Percentiles rank a stretch among this genome's conserved stretches.
phyloP scores from a whole-genome alignment of 2,888 invertebrate species.

The Nomada ruficornis region DNA sequence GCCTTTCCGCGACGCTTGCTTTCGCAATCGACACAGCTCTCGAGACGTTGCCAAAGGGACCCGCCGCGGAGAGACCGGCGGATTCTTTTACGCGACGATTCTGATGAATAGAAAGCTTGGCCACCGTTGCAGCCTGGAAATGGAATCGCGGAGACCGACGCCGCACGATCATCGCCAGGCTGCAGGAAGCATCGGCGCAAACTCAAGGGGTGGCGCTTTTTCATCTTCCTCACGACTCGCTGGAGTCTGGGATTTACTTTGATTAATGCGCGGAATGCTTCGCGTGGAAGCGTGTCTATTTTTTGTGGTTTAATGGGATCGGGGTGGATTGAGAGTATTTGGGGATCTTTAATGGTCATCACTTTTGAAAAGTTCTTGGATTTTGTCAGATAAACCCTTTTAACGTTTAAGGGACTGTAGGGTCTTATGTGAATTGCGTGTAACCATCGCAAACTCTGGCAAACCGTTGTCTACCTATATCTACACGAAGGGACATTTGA shows the following conservation, averaged over 20 bases:
- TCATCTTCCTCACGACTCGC: not conserved
- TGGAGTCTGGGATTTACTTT: not conserved
- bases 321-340: no score
- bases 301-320: no score
- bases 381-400: no score
- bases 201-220: not conserved
- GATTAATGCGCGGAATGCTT: not conserved
- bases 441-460: no score
- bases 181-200: slow-evolving; percentile 3
- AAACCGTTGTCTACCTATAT: no score
- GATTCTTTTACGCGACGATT: slow-evolving; percentile 69
- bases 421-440: no score
- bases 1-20: slow-evolving; percentile 60
- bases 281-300: no score
- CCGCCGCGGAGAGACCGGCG: slow-evolving; percentile 40
- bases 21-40: slow-evolving; percentile 62
- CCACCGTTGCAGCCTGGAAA: slow-evolving; percentile 28
- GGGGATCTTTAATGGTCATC: no score
- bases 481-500: no score
- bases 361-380: no score
- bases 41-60: slow-evolving; percentile 59
- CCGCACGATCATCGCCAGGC: slow-evolving; percentile 21
- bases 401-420: no score
- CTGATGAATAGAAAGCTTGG: slow-evolving; percentile 54
- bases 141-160: slow-evolving; percentile 27